Percentiles rank a stretch among this genome's conserved stretches.
Evolutionary conservation across 2,797 vertebrate species (phyloP).

Genomic region (Catharus ustulatus): DNA sequence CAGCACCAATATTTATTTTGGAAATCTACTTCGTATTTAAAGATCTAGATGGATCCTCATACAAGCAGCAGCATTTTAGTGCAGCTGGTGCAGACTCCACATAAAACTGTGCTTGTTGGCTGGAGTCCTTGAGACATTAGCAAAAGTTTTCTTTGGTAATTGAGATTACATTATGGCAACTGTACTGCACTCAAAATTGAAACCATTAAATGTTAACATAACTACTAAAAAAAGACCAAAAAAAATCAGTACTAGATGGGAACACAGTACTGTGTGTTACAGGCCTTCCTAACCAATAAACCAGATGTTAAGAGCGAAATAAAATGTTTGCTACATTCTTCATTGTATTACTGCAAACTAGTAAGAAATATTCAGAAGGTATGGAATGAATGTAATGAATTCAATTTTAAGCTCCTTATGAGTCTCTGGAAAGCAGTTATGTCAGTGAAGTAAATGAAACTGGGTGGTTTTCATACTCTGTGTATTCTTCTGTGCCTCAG

Average conservation of each 20-base stretch:
- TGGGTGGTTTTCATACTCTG: fast-evolving
- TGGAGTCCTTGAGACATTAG: background rate
- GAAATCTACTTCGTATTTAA: background rate
- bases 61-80: background rate
- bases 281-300: background rate
- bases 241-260: background rate
- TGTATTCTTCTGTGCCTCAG: background rate
- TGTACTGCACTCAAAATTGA: background rate
- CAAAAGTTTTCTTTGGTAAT: background rate
- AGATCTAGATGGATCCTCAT: background rate
- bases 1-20: background rate
- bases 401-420: background rate
- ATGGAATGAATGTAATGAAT: background rate
- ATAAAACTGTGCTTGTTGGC: background rate
- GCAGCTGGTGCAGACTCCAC: background rate
- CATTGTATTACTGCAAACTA: background rate
- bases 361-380: background rate
- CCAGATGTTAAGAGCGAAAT: background rate
- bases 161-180: background rate
- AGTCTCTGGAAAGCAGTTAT: background rate
- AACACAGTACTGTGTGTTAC: background rate
- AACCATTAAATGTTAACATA: background rate
- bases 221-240: background rate
- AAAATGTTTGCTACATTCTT: background rate
- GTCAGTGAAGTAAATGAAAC: background rate